Base-by-base conservation (phyloP, 2,797 vertebrate species). In the Eulemur albifrons region DNA sequence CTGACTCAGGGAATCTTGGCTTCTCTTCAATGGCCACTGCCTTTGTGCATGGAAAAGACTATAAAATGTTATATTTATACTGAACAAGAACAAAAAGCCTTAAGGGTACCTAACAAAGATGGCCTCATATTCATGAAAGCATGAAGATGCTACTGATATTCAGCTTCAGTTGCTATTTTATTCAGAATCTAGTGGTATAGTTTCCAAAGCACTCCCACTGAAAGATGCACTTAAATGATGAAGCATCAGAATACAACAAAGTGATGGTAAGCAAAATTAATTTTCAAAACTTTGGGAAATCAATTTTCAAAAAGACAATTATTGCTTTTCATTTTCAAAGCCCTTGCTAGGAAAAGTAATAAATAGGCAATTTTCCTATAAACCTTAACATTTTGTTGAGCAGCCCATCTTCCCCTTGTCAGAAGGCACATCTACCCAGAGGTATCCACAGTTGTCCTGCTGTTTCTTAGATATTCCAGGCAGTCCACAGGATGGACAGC, bases 241-340 rank as follows among this genome's bases (percentile, higher is more conserved):
- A 95, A 61, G 10, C 54, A 63, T 73, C 80, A 93, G 40, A 88
- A 94, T 61, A 88, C 59, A 38, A 85, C 75, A 89, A 77, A 61
- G 38, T 67, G 35, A 85, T 45, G 83, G 48, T 69, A 92, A 84
- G 81, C 10, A 87, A 93, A 89, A 80, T 95, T 90, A 59, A 54
- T 79, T 95, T 67, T 92, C 30, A 82, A 73, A 40, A 59, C 35
- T 81, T 88, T 94, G 40, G 43, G 72, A 96, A 90, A 95, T 76
- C 84, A 32, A 84, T 54, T 93, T 96, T 79, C 15, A 38, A 52
- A 76, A 65, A 52, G 20, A 76, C 17, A 85, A 17, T 48, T 57
- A 57, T 43, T 89, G 40, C 32, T 82, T 90, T 94, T 38, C 30
- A 87, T 76, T 96, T 92, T 81, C 30, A 90, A 85, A 91, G 73